Base-by-base conservation (phyloP, 1,140 invertebrate genomes). In the Drosophila arizonae region DNA sequence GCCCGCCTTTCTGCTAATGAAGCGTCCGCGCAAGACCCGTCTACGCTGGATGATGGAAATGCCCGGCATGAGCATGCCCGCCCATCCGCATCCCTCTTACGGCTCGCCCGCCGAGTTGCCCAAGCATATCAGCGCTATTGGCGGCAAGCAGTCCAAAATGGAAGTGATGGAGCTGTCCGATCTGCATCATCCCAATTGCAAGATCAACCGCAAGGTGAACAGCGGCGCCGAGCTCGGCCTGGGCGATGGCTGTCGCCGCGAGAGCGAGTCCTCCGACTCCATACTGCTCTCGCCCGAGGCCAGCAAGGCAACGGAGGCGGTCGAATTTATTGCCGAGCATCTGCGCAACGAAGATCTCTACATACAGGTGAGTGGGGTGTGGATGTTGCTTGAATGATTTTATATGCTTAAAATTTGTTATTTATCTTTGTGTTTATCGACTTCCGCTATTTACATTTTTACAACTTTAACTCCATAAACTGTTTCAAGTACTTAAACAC, bases 321-420 rank as follows among this genome's bases (percentile, higher is more conserved):
- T 99, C 0, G 97, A 98, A 91, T 99, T 99, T 92, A 99, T 99
- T 72, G 98, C 98, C 24, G 98, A 99, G 92, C 98, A 99, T 94
- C 94, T 99, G 66, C 95, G 98, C 77, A 98, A 98, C 91, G 98
- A 98, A 93, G 97, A 99, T 93, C 95, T 98, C 85, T 98, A 99
- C 86, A 98, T 99, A 92, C 98, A 99, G 95, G 98, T 98, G 15
- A 39, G 77, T 6, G 43, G 1, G 21, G 6, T 6, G 2, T 17
- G 43, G 43, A 3, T 13, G 11, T 11, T 11, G 3, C 10, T 13
- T 39, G 36, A 39, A 13, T 1, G 36, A 0, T 11, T 39, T 36
- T 9, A 0, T 17, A 17, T 17, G 17, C 17, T 17, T 17, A 17
- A 17, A 17, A 17, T 17, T 0, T 17, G 17, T 17, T 17, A 17